Evolutionary conservation across 2,797 vertebrate genomes (phyloP), one percentile per base, ranked within the genome.

Genomic region (Tangara arthus): DNA sequence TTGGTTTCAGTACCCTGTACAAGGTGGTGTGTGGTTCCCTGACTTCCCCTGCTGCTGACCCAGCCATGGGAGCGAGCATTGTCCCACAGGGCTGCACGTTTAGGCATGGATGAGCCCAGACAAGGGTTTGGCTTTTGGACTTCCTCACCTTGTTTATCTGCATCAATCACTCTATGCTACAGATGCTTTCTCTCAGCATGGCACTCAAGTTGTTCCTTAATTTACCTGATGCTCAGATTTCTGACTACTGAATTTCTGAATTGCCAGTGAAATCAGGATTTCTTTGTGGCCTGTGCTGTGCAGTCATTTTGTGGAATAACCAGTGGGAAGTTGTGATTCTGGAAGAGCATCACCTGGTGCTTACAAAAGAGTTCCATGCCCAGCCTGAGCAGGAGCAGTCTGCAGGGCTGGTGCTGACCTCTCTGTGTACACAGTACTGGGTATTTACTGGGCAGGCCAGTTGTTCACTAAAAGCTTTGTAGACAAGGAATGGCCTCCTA

Each of bases 71-170:
- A 82, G 52, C 72, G 1, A 8, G 53, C 22, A 5, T 6, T 77
- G 2, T 14, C 30, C 17, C 20, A 1, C 35, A 12, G 71, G 26
- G 7, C 55, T 66, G 60, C 23, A 7, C 5, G 0, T 47, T 42
- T 19, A 37, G 66, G 55, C 41, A 4, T 53, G 46, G 34, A 56
- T 7, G 30, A 83, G 59, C 30, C 32, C 19, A 44, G 28, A 30
- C n/a, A 37, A 34, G 24, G 49, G 16, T 52, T 91, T 41, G 35
- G 42, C 39, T 84, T 55, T 82, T 76, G 46, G 24, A 28, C 41
- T 66, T 8, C 72, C 11, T 85, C 50, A 24, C 35, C 28, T 79
- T 37, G 21, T 77, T 70, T 69, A 10, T 56, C 44, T 84, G 27
- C 27, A 5, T 41, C 23, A 57, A 35, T 81, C 21, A 13, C 23